Evolutionary conservation across 2,888 invertebrate genomes (phyloP), one percentile per base, ranked within the genome.

Genomic region (Blastobasis adustella): DNA sequence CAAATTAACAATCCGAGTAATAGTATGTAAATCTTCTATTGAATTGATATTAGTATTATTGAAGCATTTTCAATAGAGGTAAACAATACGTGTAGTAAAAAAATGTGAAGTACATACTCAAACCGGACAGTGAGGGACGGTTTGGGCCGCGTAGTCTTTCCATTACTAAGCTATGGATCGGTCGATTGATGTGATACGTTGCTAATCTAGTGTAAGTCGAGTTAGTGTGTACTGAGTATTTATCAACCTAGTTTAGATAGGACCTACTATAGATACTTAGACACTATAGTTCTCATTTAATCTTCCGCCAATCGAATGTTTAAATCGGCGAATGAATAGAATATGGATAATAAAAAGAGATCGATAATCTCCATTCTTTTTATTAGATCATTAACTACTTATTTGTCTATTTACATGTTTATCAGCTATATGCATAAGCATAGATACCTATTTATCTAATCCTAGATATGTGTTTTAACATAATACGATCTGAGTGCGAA

Each of bases 121-220:
- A 68, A 62, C 58, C 62, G 62, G 61, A 62, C 62, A 62, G 56
- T 54, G 56, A 54, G 62, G 1, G 60, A 59, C 56, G 62, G 58
- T 63, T 63, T 59, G 56, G 61, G 65, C 60, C 65, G 55, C 61
- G 57, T 62, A 67, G 66, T 70, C 61, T 67, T 67, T 67, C 60
- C 63, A 71, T 65, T 71, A 65, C 66, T 10, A 71, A 68, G 80
- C 81, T 83, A 79, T 78, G 76, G 72, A 74, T 76, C 63, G 77
- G 72, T 79, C 72, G 71, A 70, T 82, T 78, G 77, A 84, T 86
- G 87, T 88, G 87, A 87, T 86, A 87, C 73, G 78, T 81, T 81
- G 82, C 81, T 72, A 71, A 45, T 69, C 58, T 82, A 84, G 74
- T 62, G 54, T 61, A 84, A 81, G 78, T 73, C 66, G 73, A 73